Conservation (phyloP, 1,140 invertebrate genomes). For the Saccostrea echinata region DNA sequence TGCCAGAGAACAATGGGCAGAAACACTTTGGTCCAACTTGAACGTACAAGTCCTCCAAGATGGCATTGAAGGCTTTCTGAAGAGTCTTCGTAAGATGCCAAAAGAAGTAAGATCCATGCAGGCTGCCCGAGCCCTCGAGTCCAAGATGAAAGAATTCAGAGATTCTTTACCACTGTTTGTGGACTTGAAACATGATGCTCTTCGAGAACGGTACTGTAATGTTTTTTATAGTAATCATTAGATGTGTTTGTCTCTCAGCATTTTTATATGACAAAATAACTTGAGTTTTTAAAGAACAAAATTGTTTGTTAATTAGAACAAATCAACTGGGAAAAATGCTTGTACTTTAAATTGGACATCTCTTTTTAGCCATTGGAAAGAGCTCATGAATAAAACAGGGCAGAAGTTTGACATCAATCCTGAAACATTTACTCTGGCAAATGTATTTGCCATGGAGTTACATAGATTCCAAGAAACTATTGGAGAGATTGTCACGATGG, state of each 20-base stretch:
- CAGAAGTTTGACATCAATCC: constrained; percentile 91
- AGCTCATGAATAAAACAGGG: constrained; percentile 92
- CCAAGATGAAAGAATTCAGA: constrained; percentile 93
- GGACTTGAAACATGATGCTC: constrained; percentile 93
- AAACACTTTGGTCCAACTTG: constrained; percentile 92
- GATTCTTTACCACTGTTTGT: constrained; percentile 92
- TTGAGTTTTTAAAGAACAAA: neutral
- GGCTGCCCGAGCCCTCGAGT: constrained; percentile 86
- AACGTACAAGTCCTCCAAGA: constrained; percentile 91
- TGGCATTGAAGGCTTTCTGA: constrained; percentile 91
- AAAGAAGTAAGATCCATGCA: constrained; percentile 82
- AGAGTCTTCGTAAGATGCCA: constrained; percentile 86
- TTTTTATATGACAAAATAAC: neutral
- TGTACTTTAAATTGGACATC: neutral
- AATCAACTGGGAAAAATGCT: neutral
- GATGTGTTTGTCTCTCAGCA: neutral
- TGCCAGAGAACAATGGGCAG: constrained; percentile 89
- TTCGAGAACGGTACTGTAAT: constrained; percentile 85
- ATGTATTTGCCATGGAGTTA: constrained; percentile 95
- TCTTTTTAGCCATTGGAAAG: constrained; percentile 87
- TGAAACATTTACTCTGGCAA: constrained; percentile 91
- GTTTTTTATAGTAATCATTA: neutral
- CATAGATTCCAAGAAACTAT: constrained; percentile 90
- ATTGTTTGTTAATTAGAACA: neutral
- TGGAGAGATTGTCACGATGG: constrained; percentile 91